Evolutionary conservation across 1,140 invertebrate genomes (phyloP).

Genomic region (Polypedilum pembai): DNA sequence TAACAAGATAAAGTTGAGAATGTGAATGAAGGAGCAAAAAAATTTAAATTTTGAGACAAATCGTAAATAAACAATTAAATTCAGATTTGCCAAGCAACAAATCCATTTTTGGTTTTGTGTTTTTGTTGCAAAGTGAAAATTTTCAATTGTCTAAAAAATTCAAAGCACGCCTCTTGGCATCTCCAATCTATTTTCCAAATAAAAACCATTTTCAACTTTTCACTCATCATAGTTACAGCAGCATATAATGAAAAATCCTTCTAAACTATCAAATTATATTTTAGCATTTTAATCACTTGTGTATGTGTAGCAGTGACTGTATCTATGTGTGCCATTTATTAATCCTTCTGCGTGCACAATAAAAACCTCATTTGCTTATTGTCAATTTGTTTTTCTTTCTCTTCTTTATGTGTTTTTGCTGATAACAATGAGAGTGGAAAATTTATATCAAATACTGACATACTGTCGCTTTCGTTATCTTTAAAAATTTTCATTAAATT

Average conservation of each 20-base stretch:
- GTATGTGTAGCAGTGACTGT: no score
- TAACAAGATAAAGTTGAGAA: not conserved
- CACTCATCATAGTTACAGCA: no score
- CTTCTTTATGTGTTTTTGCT: no score
- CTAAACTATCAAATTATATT: no score
- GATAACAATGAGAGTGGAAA: not conserved
- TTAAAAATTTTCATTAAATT: no score
- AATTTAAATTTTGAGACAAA: not conserved
- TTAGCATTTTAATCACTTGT: no score
- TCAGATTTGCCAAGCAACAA: slow-evolving; percentile 10
- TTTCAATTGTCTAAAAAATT: slow-evolving; percentile 10
- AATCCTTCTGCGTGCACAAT: slow-evolving; percentile 7
- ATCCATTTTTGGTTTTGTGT: not conserved
- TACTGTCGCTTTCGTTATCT: no score
- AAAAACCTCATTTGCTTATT: slow-evolving; percentile 22
- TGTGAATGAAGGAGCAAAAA: not conserved
- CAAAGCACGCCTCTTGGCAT: not conserved
- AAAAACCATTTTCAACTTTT: no score
- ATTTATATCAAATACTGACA: not conserved
- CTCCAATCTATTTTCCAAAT: no score
- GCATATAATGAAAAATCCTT: no score
- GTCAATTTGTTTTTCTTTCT: not conserved
- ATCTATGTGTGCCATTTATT: slow-evolving; percentile 14
- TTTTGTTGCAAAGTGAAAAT: not conserved
- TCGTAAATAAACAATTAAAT: slow-evolving; percentile 26